Conservation (phyloP, 2,113 vertebrate species). For the Myxocyprinus asiaticus region DNA sequence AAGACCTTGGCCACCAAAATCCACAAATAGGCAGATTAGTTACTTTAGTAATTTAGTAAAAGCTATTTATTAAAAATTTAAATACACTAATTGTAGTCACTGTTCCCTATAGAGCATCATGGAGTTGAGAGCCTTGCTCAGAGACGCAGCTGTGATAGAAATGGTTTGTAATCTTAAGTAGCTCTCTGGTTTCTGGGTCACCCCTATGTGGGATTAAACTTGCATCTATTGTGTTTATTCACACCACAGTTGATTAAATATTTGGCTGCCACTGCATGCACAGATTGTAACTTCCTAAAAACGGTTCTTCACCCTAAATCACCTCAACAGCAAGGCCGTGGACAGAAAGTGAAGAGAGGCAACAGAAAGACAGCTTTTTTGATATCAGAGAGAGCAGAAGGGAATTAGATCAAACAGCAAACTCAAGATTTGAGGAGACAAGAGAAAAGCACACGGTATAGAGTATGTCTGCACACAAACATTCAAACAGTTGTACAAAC, state of each 20-base stretch:
- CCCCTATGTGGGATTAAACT: conserved; percentile 27
- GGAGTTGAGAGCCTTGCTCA: neutral
- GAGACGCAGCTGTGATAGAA: neutral
- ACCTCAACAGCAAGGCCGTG: conserved; percentile 10
- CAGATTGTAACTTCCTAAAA: conserved; percentile 18
- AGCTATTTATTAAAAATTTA: conserved; percentile 9
- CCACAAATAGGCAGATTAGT: neutral
- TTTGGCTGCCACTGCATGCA: neutral
- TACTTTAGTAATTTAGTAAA: conserved; percentile 3
- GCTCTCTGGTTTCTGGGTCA: conserved; percentile 25
- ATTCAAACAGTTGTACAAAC: too few species aligned
- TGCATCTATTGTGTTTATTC: conserved; percentile 18
- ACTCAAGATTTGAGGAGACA: neutral
- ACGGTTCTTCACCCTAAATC: neutral
- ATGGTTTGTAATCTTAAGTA: neutral
- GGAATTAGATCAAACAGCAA: neutral
- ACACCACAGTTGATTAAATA: conserved; percentile 25
- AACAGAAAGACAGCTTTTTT: conserved; percentile 1
- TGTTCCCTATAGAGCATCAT: neutral
- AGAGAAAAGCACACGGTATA: too few species aligned
- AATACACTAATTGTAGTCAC: neutral
- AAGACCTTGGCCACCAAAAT: neutral
- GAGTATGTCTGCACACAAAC: too few species aligned
- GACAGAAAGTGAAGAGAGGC: conserved; percentile 2
- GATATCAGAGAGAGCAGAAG: neutral